A percentile compares a stretch with the other conserved stretches of the same genome.
phyloP scores from a whole-genome alignment of 35 echinoderm and acorn worm species.

The Holothuria glaberrima region DNA sequence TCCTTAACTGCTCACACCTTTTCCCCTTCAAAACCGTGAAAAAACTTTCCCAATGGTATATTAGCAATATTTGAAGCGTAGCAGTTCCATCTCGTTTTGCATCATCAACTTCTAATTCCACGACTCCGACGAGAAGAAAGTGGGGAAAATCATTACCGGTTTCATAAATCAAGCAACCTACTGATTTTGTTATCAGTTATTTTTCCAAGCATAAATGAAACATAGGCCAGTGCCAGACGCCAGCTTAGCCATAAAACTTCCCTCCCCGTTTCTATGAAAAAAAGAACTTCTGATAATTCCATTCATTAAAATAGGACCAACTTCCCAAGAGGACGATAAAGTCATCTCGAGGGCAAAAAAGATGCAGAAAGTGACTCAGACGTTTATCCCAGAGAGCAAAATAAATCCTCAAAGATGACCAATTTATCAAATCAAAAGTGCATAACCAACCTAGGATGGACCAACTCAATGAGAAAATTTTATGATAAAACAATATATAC shows the following conservation, averaged over 20 bases:
- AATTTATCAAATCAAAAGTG: constrained; percentile 57
- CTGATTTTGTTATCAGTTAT: constrained; percentile 9
- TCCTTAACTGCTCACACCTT: not conserved
- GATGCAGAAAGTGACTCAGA: constrained; percentile 18
- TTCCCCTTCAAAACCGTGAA: too few relatives aligned
- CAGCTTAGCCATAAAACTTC: not conserved
- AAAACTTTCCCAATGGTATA: too few relatives aligned
- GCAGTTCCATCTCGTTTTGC: not conserved
- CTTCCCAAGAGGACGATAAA: constrained; percentile 35
- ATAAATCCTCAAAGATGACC: constrained; percentile 8
- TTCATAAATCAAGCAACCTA: constrained; percentile 15
- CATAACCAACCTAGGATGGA: constrained; percentile 6
- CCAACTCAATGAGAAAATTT: not conserved
- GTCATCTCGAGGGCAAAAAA: too few relatives aligned
- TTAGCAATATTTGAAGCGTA: too few relatives aligned
- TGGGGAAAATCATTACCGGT: constrained; percentile 9
- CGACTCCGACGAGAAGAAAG: too few relatives aligned
- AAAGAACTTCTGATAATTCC: not conserved
- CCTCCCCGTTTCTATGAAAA: not conserved
- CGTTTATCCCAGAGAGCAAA: constrained; percentile 19
- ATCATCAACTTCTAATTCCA: not conserved
- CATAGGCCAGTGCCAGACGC: not conserved
- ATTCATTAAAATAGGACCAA: constrained; percentile 1
- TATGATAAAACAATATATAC: not conserved
- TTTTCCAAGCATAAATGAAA: not conserved